These are phyloP conservation scores for Sinelater perroti DNA, from an alignment of 2,888 invertebrate species.

Conservation along the genomic window DNA sequence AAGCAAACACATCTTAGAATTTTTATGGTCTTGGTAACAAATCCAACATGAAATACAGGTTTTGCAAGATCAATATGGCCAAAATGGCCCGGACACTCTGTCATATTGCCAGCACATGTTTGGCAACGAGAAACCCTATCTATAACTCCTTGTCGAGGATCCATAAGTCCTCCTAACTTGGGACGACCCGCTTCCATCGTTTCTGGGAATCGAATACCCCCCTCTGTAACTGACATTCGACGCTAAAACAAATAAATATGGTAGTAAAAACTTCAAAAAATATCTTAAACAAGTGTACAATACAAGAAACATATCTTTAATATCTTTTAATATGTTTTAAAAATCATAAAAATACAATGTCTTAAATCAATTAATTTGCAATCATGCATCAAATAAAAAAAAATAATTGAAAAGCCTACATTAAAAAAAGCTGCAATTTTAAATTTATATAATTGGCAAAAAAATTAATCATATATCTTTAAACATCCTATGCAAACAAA, in stretches of 20 bases:
- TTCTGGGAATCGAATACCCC: slow-evolving; percentile 95
- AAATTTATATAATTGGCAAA: too few species aligned
- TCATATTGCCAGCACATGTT: slow-evolving; percentile 97
- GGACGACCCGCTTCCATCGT: slow-evolving; percentile 99
- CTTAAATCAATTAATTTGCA: too few species aligned
- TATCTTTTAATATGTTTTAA: too few species aligned
- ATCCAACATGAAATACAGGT: slow-evolving; percentile 98
- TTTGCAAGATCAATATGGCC: slow-evolving; percentile 98
- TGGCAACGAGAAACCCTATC: slow-evolving; percentile 93
- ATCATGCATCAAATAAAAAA: too few species aligned
- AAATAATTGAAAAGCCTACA: too few species aligned
- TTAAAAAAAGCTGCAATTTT: too few species aligned
- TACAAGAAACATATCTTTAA: too few species aligned
- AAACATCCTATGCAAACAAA: too few species aligned
- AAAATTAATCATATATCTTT: too few species aligned
- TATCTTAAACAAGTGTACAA: too few species aligned
- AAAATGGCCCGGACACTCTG: slow-evolving; percentile 99
- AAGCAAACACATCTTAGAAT: slow-evolving; percentile 98
- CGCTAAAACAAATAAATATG: slow-evolving; percentile 66
- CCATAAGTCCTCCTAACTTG: slow-evolving; percentile 98
- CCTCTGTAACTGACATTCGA: slow-evolving; percentile 97
- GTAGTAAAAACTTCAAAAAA: neutral
- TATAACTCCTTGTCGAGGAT: slow-evolving; percentile 97
- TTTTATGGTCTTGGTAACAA: slow-evolving; percentile 96
- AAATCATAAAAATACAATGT: too few species aligned